Percentiles rank a stretch among this genome's conserved stretches.
Evolutionary conservation across 2,113 vertebrate genomes (phyloP).

Genomic region (Garra rufa): DNA sequence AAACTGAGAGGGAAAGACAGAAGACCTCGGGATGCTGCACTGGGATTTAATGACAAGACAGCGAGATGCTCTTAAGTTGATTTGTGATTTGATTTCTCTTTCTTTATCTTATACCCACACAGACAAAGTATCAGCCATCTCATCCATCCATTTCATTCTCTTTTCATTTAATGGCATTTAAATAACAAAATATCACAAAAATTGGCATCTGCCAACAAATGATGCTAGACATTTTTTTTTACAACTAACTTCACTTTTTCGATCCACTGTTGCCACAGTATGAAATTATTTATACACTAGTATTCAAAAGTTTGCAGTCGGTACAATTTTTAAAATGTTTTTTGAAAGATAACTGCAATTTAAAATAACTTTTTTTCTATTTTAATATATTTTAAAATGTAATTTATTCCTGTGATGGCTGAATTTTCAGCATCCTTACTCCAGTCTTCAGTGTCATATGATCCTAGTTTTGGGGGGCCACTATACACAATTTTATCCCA

Average conservation of each 20-base stretch:
- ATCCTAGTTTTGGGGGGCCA: background rate
- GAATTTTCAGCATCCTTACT: background rate
- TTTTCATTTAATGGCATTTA: background rate
- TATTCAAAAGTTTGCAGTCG: too few relatives aligned
- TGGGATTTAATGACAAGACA: background rate
- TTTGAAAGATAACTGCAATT: too few relatives aligned
- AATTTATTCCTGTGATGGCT: background rate
- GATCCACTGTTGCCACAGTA: too few relatives aligned
- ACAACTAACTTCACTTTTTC: background rate
- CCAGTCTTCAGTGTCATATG: background rate
- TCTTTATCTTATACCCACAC: background rate
- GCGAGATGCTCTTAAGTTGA: background rate
- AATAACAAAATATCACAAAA: background rate
- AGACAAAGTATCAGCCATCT: background rate
- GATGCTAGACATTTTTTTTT: background rate
- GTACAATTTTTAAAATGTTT: too few relatives aligned
- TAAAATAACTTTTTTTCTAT: background rate
- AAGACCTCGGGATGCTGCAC: background rate
- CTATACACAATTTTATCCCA: background rate
- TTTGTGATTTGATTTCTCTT: background rate
- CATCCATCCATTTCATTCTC: background rate
- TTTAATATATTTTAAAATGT: too few relatives aligned
- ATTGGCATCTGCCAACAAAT: background rate
- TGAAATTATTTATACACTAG: too few relatives aligned
- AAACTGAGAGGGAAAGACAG: slow-evolving; percentile 1